Base-by-base conservation (phyloP, 2,888 invertebrate genomes). In the Adelognathus sp. region DNA sequence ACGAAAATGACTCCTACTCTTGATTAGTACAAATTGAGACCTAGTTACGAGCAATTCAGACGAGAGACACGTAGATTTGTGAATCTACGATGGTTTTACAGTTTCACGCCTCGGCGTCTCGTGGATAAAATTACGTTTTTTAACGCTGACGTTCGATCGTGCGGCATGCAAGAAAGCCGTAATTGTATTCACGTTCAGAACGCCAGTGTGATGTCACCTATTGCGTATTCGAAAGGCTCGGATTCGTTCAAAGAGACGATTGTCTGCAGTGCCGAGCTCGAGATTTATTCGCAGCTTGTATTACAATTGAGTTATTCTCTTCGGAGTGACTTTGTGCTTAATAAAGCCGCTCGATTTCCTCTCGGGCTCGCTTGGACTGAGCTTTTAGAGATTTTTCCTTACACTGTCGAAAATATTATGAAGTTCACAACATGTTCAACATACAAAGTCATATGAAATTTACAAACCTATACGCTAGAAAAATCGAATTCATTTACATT, bases 1-100 rank as follows among this genome's bases (percentile, higher is more conserved):
- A n/a, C 31, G 27, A 31, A 56, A 4, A 4, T 44, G n/a, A 14
- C 39, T 21, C n/a, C 3, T 9, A 50, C 0, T 4, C 50, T 11
- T 31, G 14, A 46, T 29, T 21, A 11, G 31, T 7, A n/a, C 16
- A 29, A 72, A 72, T 72, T 52, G n/a, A n/a, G 39, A 39, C 33
- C 18, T 29, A n/a, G 52, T 63, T 56, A 61, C 14, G 36, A 18
- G 11, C 52, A 33, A 50, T 66, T 36, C 7, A 21, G 9, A 36
- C 46, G 24, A 14, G 21, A 36, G 50, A n/a, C n/a, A n/a, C n/a
- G n/a, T n/a, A n/a, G n/a, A n/a, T n/a, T 66, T 31, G 21, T 14
- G 29, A 21, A 60, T 18, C n/a, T 31, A 44, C 16, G 16, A n/a
- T 21, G 21, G 14, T 41, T 41, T 44, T 44, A 33, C 27, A 46